Evolutionary conservation across 2,797 vertebrate species (phyloP).

Genomic region (Argentina silus): DNA sequence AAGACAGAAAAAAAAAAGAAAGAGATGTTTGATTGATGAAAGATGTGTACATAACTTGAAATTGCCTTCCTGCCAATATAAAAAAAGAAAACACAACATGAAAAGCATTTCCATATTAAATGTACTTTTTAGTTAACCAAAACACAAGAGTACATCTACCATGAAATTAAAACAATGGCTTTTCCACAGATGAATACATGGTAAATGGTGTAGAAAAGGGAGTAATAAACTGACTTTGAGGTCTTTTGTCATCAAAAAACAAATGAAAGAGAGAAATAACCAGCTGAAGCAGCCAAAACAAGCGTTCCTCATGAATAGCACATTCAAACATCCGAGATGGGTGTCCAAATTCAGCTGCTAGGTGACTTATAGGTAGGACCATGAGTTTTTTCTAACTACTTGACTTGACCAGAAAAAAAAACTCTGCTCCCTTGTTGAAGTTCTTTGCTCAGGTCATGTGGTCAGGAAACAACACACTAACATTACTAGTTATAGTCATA

Average conservation of each 20-base stretch:
- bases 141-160: conserved; percentile 66
- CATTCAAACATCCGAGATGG: conserved; percentile 33
- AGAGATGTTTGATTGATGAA: conserved; percentile 49
- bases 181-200: conserved; percentile 66
- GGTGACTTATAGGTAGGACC: no score
- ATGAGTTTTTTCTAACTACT: no score
- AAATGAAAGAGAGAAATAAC: conserved; percentile 50
- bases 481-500: no score
- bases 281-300: conserved; percentile 39
- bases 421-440: no score
- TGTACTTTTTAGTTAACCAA: conserved; percentile 59
- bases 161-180: conserved; percentile 76
- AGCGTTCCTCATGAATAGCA: conserved; percentile 41
- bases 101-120: conserved; percentile 54
- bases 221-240: conserved; percentile 60
- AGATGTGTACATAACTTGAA: conserved; percentile 45
- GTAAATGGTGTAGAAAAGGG: conserved; percentile 67
- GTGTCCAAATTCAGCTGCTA: background rate
- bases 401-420: no score
- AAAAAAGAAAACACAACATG: conserved; percentile 19
- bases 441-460: no score
- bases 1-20: conserved; percentile 27
- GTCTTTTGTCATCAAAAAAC: conserved; percentile 46
- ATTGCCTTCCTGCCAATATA: conserved; percentile 25
- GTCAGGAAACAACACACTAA: no score